Evolutionary conservation across 2,113 vertebrate genomes (phyloP), one percentile per base, ranked within the genome.

Genomic region (Pseudorhombus dupliciocellatus): DNA sequence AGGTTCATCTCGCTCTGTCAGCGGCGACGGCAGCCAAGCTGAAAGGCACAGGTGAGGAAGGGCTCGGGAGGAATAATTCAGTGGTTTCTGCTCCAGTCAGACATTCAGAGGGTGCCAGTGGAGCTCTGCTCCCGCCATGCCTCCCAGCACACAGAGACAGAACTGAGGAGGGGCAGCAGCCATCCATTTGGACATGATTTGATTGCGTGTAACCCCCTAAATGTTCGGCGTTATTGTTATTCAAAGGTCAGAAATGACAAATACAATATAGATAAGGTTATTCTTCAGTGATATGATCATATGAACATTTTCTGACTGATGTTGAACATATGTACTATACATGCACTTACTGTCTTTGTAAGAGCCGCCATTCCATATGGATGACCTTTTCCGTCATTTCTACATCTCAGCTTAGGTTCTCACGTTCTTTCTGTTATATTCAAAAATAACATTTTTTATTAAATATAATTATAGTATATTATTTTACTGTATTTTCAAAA

Each of bases 221-320:
- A 80, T 74, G 73, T 26, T 70, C 56, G 22, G 21, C 37, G 4
- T 70, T 21, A 75, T 81, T 84, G 52, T 90, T 61, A 60, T 84
- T 84, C 18, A 87, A 85, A 89, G 81, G 84, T 82, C 81, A 89
- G 72, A 67, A 62, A 60, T 54, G 61, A 59, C 37, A 71, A 25
- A 72, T 66, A 58, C 31, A 75, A 72, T 66, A 42, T 42, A 69
- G 70, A 83, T 48, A 25, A 73, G 68, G 44, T 79, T 66, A 51
- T 66, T 28, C 44, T 51, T 24, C 4, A 54, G 15, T 69, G 54
- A 71, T 58, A 60, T 46, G 26, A 70, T 37, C 12, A 44, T 50
- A 21, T n/a, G 4, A 44, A 40, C 3, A 15, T 46, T 9, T 58
- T 57, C 5, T 63, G 24, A 37, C 31, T 75, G 71, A 58, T 66